A percentile compares a stretch with the other conserved stretches of the same genome.
These are phyloP conservation scores for Taenaris catops DNA, from an alignment of 2,888 invertebrate genomes.

Conservation along the genomic window DNA sequence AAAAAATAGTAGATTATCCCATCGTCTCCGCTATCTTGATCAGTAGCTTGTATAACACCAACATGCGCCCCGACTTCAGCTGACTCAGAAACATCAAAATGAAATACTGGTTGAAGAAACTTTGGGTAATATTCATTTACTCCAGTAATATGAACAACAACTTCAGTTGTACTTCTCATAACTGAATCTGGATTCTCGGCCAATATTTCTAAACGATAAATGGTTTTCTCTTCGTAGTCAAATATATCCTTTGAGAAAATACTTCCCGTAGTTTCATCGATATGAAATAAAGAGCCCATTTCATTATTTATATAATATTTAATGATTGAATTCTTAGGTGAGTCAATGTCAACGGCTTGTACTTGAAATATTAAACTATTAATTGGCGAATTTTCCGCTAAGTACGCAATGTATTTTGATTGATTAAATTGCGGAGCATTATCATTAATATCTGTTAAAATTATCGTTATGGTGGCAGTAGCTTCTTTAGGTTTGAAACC, in stretches of 20 bases:
- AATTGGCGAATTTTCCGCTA: slow-evolving; percentile 90
- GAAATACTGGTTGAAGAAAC: slow-evolving; percentile 93
- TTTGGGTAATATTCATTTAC: slow-evolving; percentile 94
- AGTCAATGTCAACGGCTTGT: slow-evolving; percentile 91
- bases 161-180: slow-evolving; percentile 87
- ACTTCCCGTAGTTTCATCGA: slow-evolving; percentile 88
- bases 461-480: slow-evolving; percentile 90
- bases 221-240: slow-evolving; percentile 91
- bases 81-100: slow-evolving; percentile 95
- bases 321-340: slow-evolving; percentile 91
- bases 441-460: slow-evolving; percentile 95
- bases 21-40: slow-evolving; percentile 93
- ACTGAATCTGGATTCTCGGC: slow-evolving; percentile 93
- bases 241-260: slow-evolving; percentile 88
- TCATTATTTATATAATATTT: slow-evolving; percentile 90
- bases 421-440: slow-evolving; percentile 94
- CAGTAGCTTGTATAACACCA: slow-evolving; percentile 92
- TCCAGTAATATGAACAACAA: slow-evolving; percentile 88
- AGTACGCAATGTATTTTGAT: slow-evolving; percentile 85
- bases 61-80: slow-evolving; percentile 92
- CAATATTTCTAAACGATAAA: slow-evolving; percentile 86
- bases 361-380: slow-evolving; percentile 88
- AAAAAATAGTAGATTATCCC: slow-evolving; percentile 95
- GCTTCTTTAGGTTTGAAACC: slow-evolving; percentile 89
- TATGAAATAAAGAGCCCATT: slow-evolving; percentile 86